Percentiles rank a stretch among this genome's conserved stretches.
Evolutionary conservation across 2,888 invertebrate species (phyloP).

Genomic region (Adelphocoris suturalis): DNA sequence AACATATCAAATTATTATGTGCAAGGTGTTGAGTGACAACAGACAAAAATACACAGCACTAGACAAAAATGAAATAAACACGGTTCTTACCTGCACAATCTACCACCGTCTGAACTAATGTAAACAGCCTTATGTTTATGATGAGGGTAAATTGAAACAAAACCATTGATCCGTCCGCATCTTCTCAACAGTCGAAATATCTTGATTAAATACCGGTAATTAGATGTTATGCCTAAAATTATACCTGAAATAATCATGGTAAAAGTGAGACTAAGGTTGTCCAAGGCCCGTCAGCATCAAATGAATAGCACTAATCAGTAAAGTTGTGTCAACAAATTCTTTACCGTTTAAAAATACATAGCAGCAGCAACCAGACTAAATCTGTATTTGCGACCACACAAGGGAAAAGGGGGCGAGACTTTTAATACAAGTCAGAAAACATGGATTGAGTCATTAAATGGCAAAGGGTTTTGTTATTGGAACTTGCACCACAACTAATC

Average conservation of each 20-base stretch:
- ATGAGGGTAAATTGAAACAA: slow-evolving; percentile 95
- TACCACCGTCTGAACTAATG: slow-evolving; percentile 97
- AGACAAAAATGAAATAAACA: no score
- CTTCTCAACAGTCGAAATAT: slow-evolving; percentile 92
- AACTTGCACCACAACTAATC: no score
- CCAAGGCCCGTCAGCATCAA: no score
- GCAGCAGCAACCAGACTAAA: slow-evolving; percentile 91
- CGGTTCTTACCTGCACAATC: slow-evolving; percentile 87
- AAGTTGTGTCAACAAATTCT: no score
- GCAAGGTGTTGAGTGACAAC: no score
- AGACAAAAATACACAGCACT: no score
- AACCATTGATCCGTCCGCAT: slow-evolving; percentile 91
- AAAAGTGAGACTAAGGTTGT: no score
- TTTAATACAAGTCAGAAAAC: no score
- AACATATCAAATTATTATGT: no score
- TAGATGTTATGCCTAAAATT: slow-evolving; percentile 92
- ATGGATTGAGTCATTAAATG: no score
- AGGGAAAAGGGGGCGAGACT: slow-evolving; percentile 89
- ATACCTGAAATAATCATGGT: slow-evolving; percentile 81
- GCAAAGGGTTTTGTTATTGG: no score
- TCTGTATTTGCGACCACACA: slow-evolving; percentile 95
- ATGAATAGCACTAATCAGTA: no score
- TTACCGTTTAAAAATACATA: slow-evolving; percentile 97
- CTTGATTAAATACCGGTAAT: slow-evolving; percentile 84
- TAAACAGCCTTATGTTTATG: slow-evolving; percentile 91